phyloP scores from a whole-genome alignment of 2,113 vertebrate genomes.

The Elanus axillaris region DNA sequence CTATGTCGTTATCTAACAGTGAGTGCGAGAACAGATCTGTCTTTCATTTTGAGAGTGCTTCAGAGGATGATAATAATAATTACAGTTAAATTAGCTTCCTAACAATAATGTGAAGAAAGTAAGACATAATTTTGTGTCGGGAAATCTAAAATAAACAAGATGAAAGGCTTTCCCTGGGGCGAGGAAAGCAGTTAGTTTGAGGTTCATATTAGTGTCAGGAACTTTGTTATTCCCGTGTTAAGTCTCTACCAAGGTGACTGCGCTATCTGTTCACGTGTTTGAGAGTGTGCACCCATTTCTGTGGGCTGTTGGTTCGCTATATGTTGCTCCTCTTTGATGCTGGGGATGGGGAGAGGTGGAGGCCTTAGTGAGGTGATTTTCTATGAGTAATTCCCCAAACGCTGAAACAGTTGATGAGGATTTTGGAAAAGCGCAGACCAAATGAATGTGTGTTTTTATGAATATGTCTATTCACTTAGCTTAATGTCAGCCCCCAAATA shows the following conservation, averaged over 20 bases:
- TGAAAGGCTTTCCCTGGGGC: neutral
- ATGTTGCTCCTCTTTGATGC: fast-evolving
- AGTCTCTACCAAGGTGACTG: neutral
- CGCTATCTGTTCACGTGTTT: fast-evolving
- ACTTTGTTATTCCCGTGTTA: neutral
- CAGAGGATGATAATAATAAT: neutral
- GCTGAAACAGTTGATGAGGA: neutral
- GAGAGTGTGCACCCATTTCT: fast-evolving
- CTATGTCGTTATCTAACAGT: neutral
- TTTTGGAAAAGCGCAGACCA: neutral
- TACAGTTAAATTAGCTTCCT: neutral
- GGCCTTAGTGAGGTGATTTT: neutral
- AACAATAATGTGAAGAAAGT: neutral
- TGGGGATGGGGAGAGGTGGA: neutral
- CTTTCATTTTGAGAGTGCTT: neutral
- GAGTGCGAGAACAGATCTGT: neutral
- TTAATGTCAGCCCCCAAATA: neutral
- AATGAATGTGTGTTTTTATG: neutral
- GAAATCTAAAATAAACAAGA: neutral
- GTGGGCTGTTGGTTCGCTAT: fast-evolving
- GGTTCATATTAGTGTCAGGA: neutral
- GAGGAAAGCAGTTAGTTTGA: neutral
- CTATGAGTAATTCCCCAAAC: neutral
- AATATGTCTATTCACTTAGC: neutral
- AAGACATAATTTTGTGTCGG: neutral